phyloP scores from a whole-genome alignment of 2,888 invertebrate genomes.

The Euclidia mi region DNA sequence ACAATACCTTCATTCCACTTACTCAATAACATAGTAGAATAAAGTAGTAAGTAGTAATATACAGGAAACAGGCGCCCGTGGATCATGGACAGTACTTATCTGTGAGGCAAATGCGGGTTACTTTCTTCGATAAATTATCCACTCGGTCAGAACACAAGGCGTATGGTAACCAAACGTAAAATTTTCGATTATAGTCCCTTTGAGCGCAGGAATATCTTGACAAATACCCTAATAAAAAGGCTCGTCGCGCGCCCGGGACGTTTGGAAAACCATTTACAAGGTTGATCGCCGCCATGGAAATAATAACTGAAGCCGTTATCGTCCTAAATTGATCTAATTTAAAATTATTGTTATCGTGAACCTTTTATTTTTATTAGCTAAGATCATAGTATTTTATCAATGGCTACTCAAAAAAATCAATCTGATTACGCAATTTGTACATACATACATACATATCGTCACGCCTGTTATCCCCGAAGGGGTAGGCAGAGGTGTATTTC shows the following conservation, averaged over 20 bases:
- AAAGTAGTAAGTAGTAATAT: neutral
- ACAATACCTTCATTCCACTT: no score
- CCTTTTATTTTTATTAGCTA: conserved; percentile 85
- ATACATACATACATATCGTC: no score
- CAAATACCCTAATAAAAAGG: conserved; percentile 89
- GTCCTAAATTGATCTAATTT: conserved; percentile 89
- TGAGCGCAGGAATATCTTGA: conserved; percentile 85
- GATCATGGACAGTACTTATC: conserved; percentile 27
- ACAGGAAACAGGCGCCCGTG: conserved; percentile 24
- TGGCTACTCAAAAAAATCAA: conserved; percentile 63
- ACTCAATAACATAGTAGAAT: no score
- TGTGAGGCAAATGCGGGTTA: conserved; percentile 41
- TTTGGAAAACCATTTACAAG: conserved; percentile 89
- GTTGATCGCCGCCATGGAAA: conserved; percentile 89
- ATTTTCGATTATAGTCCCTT: conserved; percentile 84
- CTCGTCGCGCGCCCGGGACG: conserved; percentile 83
- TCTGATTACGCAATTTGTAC: conserved; percentile 31
- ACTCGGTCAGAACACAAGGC: conserved; percentile 64
- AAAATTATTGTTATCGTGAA: conserved; percentile 88
- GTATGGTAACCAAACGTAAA: conserved; percentile 86
- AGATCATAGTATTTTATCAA: conserved; percentile 81
- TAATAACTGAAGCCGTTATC: conserved; percentile 89
- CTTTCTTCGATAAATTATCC: conserved; percentile 63
- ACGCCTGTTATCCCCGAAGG: no score
- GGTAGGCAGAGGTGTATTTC: no score